Evolutionary conservation across 2,113 vertebrate species (phyloP).

Genomic region (Cisticola juncidis): DNA sequence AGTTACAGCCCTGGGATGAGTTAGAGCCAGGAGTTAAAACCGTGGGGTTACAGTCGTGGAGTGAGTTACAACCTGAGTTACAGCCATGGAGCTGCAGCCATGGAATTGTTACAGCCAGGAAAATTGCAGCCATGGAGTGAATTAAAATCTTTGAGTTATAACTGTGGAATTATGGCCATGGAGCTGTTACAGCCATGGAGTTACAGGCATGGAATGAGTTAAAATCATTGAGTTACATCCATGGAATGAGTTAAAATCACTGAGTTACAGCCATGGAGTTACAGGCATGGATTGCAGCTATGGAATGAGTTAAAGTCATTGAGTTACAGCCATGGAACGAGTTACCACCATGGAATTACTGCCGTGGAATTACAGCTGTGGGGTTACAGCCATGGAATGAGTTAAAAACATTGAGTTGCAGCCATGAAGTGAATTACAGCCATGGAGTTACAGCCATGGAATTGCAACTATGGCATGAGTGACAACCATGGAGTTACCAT

Average conservation of each 20-base stretch:
- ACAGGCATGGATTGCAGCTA: too few species aligned
- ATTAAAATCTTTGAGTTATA: background rate
- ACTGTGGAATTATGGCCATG: background rate
- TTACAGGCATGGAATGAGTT: background rate
- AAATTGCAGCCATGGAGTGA: background rate
- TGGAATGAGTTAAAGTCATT: background rate
- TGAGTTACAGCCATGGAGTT: background rate
- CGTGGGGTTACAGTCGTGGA: background rate
- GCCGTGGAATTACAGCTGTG: too few species aligned
- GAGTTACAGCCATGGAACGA: background rate
- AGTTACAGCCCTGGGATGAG: background rate
- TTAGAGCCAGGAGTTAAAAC: background rate
- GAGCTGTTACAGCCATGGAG: background rate
- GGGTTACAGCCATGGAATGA: background rate
- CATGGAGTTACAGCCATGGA: background rate
- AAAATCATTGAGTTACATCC: fast-evolving
- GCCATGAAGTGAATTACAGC: too few species aligned
- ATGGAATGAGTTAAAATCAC: background rate
- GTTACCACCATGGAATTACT: too few species aligned
- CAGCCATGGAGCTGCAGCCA: too few species aligned
- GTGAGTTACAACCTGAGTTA: background rate
- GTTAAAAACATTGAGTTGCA: fast-evolving
- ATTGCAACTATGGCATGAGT: background rate
- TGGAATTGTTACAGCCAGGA: too few species aligned
- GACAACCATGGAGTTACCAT: too few species aligned